phyloP scores from a whole-genome alignment of 2,888 invertebrate species.

The Tipula unca region DNA sequence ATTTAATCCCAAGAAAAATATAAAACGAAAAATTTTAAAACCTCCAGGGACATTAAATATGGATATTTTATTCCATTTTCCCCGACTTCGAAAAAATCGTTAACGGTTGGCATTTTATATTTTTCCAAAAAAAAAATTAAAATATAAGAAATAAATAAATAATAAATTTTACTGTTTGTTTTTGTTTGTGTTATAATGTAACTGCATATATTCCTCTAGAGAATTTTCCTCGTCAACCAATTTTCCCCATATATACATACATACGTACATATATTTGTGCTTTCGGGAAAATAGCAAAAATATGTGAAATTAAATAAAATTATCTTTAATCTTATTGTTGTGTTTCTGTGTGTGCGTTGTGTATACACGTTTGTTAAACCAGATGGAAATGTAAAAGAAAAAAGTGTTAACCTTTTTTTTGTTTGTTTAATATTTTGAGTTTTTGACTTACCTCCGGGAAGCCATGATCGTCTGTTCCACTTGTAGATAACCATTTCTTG shows the following conservation, averaged over 20 bases:
- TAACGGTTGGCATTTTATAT: conserved; percentile 15
- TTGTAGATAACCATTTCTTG: conserved; percentile 56
- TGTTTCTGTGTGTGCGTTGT: neutral
- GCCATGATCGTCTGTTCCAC: conserved; percentile 40
- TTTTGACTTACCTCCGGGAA: conserved; percentile 41
- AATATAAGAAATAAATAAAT: neutral
- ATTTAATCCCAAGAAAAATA: neutral
- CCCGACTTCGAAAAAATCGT: neutral
- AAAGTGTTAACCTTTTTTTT: neutral
- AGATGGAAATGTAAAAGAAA: neutral
- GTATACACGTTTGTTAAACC: neutral
- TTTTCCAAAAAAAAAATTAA: neutral
- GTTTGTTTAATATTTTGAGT: neutral
- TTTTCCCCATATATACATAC: neutral
- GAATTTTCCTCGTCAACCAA: neutral
- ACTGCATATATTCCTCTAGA: neutral
- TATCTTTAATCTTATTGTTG: neutral
- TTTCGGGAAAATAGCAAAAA: neutral
- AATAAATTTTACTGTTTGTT: neutral
- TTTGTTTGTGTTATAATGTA: neutral
- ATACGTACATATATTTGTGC: neutral
- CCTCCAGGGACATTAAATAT: conserved; percentile 18
- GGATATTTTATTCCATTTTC: neutral
- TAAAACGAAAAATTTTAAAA: neutral
- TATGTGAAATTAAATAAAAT: neutral